Evolutionary conservation across 64 coral and sea anemone genomes (phyloP), one percentile per base, ranked within the genome.

Genomic region (Stichodactyla mertensii): DNA sequence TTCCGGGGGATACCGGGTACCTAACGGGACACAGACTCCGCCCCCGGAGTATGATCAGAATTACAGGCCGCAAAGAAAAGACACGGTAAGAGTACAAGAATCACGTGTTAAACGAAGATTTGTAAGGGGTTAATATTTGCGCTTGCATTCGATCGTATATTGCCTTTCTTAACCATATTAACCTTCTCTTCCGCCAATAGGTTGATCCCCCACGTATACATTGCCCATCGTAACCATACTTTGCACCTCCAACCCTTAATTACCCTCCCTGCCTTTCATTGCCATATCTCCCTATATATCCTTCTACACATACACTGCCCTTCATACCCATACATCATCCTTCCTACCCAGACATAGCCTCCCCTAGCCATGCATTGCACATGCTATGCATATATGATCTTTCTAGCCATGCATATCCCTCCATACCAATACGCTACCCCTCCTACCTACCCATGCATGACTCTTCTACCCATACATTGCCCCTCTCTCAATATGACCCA

Each of bases 31-130:
- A 66, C 84, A 69, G 69, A 78, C 64, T 16, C 64, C 83, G 11
- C 89, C 88, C 2, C 88, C 89, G 26, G 77, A 77, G 53, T 86
- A 90, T 23, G 74, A 90, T 18, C 83, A 90, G 11, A 86, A 84
- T 56, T 90, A 85, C 54, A 81, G 5, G 0, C 78, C 78, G 3
- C 31, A 81, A 51, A 51, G 53, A n/a, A 81, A 22, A 81, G 78
- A 81, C 31, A 55, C 78, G 1, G 78, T 81, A 81, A 52, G 78
- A 26, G 36, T 45, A 45, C 36, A 0, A 45, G 36, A 45, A 61
- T 61, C 10, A 61, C 59, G 2, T 61, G 3, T 61, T 61, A 13
- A 16, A 11, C 12, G 19, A 5, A 15, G 4, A 62, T 62, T 14
- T 62, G 4, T 15, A 16, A 16, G 4, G 14, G 14, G 5, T 62